Percentiles rank a stretch among this genome's conserved stretches.
phyloP scores from a whole-genome alignment of 2,113 vertebrate species.

The Gorilla gorilla region DNA sequence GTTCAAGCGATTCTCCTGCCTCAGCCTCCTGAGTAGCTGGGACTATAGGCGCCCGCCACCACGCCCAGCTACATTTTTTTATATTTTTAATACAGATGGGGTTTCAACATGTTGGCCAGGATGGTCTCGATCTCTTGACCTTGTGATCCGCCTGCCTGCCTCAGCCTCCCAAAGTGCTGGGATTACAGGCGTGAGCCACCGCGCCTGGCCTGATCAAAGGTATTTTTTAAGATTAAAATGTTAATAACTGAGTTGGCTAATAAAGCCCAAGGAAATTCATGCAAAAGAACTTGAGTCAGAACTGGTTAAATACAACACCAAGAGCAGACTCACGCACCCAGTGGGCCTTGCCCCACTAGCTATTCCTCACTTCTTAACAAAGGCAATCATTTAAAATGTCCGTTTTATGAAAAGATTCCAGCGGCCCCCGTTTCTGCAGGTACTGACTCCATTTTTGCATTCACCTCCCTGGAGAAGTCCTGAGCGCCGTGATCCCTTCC shows the following conservation, averaged over 20 bases:
- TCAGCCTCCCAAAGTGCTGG: too few species aligned
- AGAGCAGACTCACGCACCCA: fast-evolving
- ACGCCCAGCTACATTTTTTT: too few species aligned
- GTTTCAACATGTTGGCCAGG: too few species aligned
- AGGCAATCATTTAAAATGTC: conserved; percentile 56
- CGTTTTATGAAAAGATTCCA: conserved; percentile 44
- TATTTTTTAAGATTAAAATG: not conserved
- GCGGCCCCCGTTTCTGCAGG: not conserved
- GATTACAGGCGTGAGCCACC: too few species aligned
- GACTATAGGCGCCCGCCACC: too few species aligned
- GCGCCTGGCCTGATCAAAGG: not conserved
- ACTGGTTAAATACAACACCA: not conserved
- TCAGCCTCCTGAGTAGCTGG: too few species aligned
- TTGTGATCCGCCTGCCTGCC: too few species aligned
- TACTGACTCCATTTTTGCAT: conserved; percentile 32
- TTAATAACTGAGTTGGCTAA: not conserved
- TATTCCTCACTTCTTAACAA: not conserved
- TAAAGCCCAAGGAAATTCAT: not conserved
- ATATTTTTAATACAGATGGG: too few species aligned
- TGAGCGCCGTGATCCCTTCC: conserved; percentile 69
- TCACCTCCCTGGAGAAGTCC: conserved; percentile 77
- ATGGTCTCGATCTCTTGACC: too few species aligned
- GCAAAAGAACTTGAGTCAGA: not conserved
- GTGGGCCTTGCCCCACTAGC: not conserved
- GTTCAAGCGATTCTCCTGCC: too few species aligned